Evolutionary conservation across 2,113 vertebrate genomes (phyloP).

Genomic region (Proteles cristata): DNA sequence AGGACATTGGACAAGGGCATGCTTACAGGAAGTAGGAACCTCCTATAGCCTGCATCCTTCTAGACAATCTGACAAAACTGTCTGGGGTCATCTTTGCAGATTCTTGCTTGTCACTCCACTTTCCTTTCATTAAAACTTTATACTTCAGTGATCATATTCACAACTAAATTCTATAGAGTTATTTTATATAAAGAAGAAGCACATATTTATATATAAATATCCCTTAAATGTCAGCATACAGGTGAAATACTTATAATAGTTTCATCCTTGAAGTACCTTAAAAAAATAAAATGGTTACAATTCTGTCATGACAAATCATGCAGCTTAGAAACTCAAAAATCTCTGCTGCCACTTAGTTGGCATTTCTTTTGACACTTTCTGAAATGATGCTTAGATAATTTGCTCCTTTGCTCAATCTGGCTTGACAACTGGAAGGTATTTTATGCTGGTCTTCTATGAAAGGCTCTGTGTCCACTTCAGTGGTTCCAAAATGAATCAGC

Average conservation of each 20-base stretch:
- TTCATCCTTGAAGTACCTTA: conserved; percentile 29
- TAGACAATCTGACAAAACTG: neutral
- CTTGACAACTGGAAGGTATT: conserved; percentile 50
- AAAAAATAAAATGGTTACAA: conserved; percentile 58
- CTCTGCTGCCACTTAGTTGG: neutral
- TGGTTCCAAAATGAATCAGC: neutral
- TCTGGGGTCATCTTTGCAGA: neutral
- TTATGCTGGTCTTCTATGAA: conserved; percentile 41
- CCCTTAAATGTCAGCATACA: conserved; percentile 37
- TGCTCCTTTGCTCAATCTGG: conserved; percentile 44
- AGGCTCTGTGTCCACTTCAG: neutral
- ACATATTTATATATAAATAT: conserved; percentile 32
- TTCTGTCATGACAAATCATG: conserved; percentile 2
- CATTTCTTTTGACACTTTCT: conserved; percentile 67
- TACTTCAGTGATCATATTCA: neutral
- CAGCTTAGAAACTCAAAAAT: conserved; percentile 39
- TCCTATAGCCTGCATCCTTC: neutral
- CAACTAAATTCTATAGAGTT: neutral
- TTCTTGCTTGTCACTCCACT: neutral
- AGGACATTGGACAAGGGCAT: neutral
- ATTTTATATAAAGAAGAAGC: conserved; percentile 15
- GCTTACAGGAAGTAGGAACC: fast-evolving
- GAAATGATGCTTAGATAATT: conserved; percentile 65
- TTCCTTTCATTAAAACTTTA: conserved; percentile 11
- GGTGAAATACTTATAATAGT: neutral